phyloP scores from a whole-genome alignment of 1,140 invertebrate genomes.

The Trichonephila clavata region DNA sequence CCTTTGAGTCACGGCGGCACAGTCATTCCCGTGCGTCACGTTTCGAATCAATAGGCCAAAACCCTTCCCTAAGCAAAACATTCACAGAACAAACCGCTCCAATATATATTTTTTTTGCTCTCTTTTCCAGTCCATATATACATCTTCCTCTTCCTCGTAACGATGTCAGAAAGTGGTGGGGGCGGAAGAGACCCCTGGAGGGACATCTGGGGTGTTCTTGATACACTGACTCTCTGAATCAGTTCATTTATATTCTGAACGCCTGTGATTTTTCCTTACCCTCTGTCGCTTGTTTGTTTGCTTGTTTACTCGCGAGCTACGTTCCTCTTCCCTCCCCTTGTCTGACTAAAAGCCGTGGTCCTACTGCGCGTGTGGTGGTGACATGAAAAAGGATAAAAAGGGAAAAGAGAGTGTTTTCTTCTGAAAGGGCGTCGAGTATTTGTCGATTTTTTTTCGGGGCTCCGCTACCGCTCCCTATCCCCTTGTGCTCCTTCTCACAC shows the following conservation, averaged over 20 bases:
- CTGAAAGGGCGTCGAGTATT: conserved; percentile 45
- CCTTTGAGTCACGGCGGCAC: background rate
- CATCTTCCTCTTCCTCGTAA: conserved; percentile 57
- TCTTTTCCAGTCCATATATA: conserved; percentile 19
- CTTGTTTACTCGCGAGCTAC: conserved; percentile 54
- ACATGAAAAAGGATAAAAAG: conserved; percentile 62
- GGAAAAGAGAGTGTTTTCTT: conserved; percentile 47
- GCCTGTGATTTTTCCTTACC: conserved; percentile 61
- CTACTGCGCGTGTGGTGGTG: conserved; percentile 49
- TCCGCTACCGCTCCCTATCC: background rate
- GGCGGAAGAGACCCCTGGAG: conserved; percentile 43
- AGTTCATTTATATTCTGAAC: conserved; percentile 74
- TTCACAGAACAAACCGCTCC: conserved; percentile 51
- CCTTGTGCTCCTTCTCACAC: background rate
- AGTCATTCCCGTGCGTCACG: background rate
- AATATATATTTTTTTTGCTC: background rate
- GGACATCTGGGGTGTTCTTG: conserved; percentile 73
- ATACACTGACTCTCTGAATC: conserved; percentile 73
- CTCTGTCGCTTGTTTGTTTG: conserved; percentile 67
- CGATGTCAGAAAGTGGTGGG: conserved; percentile 65
- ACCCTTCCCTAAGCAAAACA: conserved; percentile 64
- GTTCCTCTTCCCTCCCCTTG: background rate
- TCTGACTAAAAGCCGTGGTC: conserved; percentile 62
- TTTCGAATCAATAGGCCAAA: conserved; percentile 65
- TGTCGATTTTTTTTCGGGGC: conserved; percentile 52